A percentile compares a stretch with the other conserved stretches of the same genome.
Evolutionary conservation across 2,797 vertebrate species (phyloP).

Genomic region (Rhinella marina): DNA sequence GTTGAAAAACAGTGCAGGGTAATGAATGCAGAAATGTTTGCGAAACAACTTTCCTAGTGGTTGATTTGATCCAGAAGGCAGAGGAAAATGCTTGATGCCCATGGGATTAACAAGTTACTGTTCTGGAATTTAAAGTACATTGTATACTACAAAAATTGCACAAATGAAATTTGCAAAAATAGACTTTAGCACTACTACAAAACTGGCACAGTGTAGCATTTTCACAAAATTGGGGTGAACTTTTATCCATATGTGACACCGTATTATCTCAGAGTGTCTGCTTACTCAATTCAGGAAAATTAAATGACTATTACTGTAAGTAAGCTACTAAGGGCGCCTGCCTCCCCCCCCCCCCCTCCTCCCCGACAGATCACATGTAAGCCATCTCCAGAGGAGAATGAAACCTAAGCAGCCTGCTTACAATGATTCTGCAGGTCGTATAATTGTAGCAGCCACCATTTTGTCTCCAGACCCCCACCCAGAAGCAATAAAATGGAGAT

Average conservation of each 20-base stretch:
- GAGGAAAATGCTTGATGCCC: background rate
- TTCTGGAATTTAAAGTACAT: background rate
- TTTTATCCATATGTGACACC: background rate
- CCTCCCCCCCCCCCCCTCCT: too few relatives aligned
- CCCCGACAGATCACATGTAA: background rate
- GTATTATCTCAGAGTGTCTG: background rate
- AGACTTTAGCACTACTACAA: background rate
- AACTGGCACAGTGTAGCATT: background rate
- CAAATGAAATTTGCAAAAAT: background rate
- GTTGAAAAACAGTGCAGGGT: conserved; percentile 46
- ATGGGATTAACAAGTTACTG: conserved; percentile 31
- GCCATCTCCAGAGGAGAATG: background rate
- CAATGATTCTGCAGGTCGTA: conserved; percentile 53
- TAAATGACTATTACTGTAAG: background rate
- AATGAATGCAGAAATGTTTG: conserved; percentile 56
- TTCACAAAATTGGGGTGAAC: background rate
- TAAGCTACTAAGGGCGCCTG: background rate
- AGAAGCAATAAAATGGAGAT: conserved; percentile 73
- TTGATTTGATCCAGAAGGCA: conserved; percentile 44
- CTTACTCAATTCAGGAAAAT: background rate
- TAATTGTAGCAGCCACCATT: conserved; percentile 72
- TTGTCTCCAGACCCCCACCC: conserved; percentile 64
- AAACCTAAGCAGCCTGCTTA: conserved; percentile 50
- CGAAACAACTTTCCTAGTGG: conserved; percentile 33
- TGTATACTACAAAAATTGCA: background rate